Conservation (phyloP, 1,140 invertebrate genomes). For the Vanessa tameamea region DNA sequence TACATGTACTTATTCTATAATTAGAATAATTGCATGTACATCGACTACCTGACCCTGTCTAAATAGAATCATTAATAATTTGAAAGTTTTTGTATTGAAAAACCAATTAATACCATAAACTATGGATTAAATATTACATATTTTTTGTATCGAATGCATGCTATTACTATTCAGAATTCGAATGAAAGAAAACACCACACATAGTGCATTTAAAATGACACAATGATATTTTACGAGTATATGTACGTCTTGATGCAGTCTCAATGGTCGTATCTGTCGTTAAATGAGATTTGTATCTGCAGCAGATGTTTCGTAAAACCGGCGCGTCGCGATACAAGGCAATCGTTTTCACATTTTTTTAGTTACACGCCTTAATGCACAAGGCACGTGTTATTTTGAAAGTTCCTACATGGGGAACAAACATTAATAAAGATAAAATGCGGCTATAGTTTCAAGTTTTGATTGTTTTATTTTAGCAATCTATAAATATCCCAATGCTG, state of each 20-base stretch:
- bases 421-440: neutral
- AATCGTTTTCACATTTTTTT: conserved; percentile 14
- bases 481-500: no score
- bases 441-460: neutral
- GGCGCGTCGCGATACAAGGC: conserved; percentile 24
- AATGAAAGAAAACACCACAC: no score
- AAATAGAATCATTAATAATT: no score
- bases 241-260: neutral
- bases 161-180: no score
- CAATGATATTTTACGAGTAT: conserved; percentile 1
- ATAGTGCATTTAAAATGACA: neutral
- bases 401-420: neutral
- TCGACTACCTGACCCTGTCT: no score
- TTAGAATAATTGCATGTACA: no score
- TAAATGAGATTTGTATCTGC: conserved; percentile 23
- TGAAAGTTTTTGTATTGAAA: no score
- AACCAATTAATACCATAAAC: no score
- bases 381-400: conserved; percentile 22
- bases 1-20: no score
- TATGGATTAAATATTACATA: no score
- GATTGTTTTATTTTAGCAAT: no score
- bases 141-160: no score
- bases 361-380: conserved; percentile 16
- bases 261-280: conserved; percentile 5
- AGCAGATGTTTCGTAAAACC: conserved; percentile 31